These are phyloP conservation scores for Drosophila incognita DNA, from an alignment of 2,888 invertebrate genomes.

Conservation along the genomic window DNA sequence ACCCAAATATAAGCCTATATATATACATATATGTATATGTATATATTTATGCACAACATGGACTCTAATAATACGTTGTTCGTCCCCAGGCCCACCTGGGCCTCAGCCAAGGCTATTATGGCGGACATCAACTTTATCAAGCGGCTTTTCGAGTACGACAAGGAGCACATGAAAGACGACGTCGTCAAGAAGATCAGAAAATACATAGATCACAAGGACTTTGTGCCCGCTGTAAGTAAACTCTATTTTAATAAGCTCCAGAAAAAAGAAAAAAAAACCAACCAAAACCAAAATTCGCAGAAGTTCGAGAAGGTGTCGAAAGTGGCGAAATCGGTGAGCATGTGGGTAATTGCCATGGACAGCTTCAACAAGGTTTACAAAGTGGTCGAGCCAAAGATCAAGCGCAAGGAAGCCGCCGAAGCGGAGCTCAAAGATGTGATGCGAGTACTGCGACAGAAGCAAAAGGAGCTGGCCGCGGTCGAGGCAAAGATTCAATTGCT, in stretches of 20 bases:
- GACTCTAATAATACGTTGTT: background rate
- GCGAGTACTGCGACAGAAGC: constrained; percentile 91
- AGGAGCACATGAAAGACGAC: constrained; percentile 92
- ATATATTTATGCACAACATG: background rate
- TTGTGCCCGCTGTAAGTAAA: constrained; percentile 89
- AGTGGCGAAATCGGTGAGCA: constrained; percentile 95
- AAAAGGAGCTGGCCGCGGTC: constrained; percentile 92
- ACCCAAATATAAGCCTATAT: background rate
- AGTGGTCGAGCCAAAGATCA: constrained; percentile 94
- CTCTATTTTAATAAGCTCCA: background rate
- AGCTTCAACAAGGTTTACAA: constrained; percentile 94
- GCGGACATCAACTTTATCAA: constrained; percentile 94
- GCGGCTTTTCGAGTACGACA: constrained; percentile 93
- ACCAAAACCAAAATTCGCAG: constrained; percentile 55
- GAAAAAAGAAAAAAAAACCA: background rate
- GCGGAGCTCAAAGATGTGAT: constrained; percentile 91
- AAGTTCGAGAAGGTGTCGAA: constrained; percentile 93
- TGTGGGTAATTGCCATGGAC: constrained; percentile 97
- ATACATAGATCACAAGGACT: constrained; percentile 94
- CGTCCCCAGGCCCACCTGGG: constrained; percentile 92
- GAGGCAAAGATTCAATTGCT: constrained; percentile 88
- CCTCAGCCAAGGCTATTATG: constrained; percentile 91
- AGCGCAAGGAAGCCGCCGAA: constrained; percentile 91
- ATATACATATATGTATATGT: background rate
- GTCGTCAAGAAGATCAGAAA: constrained; percentile 91